Conservation (phyloP, 2,797 vertebrate genomes). For the Merluccius polli region DNA sequence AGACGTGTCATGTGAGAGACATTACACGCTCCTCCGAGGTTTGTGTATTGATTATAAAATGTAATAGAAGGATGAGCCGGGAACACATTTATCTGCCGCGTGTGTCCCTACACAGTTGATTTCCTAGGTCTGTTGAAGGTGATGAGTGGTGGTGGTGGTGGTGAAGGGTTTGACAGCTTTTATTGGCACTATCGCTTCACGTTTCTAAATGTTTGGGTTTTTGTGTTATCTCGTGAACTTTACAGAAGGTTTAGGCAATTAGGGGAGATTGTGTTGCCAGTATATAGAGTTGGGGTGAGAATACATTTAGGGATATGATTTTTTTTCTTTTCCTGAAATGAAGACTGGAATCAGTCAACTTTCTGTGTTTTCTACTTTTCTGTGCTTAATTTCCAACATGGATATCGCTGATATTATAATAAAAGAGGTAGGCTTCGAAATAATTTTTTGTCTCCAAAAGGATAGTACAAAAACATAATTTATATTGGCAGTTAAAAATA, state of each 20-base stretch:
- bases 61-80: slow-evolving; percentile 9
- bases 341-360: neutral
- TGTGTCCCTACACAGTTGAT: slow-evolving; percentile 33
- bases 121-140: slow-evolving; percentile 10
- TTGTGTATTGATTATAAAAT: slow-evolving; percentile 42
- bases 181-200: neutral
- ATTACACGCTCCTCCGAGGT: slow-evolving; percentile 39
- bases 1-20: slow-evolving; percentile 31
- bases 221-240: neutral
- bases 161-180: neutral
- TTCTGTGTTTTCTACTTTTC: too few species aligned
- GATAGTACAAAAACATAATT: neutral
- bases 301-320: too few species aligned
- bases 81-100: slow-evolving; percentile 27
- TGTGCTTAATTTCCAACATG: neutral
- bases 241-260: neutral
- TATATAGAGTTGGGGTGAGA: neutral
- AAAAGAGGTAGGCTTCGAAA: neutral
- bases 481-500: neutral
- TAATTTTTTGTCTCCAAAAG: neutral
- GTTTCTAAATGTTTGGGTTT: neutral
- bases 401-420: neutral
- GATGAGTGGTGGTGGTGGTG: neutral
- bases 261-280: neutral
- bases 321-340: too few species aligned